phyloP scores from a whole-genome alignment of 2,797 vertebrate species.

The Protosalanx chinensis region DNA sequence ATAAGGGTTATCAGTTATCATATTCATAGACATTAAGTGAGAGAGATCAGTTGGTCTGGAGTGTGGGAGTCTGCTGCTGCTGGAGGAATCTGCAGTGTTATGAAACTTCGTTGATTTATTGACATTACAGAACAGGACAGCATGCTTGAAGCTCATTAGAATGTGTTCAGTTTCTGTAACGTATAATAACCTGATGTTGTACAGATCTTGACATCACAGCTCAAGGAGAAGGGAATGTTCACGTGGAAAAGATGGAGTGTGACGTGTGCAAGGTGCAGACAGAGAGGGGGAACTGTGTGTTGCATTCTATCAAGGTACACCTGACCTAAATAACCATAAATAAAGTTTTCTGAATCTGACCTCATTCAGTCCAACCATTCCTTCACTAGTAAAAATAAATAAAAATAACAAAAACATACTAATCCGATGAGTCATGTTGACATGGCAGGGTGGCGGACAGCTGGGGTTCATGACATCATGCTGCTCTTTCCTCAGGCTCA shows the following conservation, averaged over 20 bases:
- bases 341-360: too few species aligned
- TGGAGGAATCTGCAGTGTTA: neutral
- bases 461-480: neutral
- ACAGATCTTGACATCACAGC: constrained; percentile 87
- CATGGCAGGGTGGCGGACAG: neutral
- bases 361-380: too few species aligned
- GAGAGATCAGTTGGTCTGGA: neutral
- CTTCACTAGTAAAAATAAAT: too few species aligned
- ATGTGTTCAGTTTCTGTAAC: neutral
- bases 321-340: neutral
- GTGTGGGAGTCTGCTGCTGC: neutral
- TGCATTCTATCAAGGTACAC: constrained; percentile 88
- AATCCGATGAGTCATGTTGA: neutral
- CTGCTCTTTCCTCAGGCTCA: constrained; percentile 75
- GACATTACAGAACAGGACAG: neutral
- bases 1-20: neutral
- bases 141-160: neutral
- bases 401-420: too few species aligned
- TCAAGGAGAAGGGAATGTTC: constrained; percentile 77
- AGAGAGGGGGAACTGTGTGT: constrained; percentile 79
- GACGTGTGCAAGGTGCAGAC: constrained; percentile 85
- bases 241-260: constrained; percentile 85
- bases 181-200: neutral
- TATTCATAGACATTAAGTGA: neutral
- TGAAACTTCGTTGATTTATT: neutral